Evolutionary conservation across 2,797 vertebrate genomes (phyloP), one percentile per base, ranked within the genome.

Genomic region (Saxicola maurus): DNA sequence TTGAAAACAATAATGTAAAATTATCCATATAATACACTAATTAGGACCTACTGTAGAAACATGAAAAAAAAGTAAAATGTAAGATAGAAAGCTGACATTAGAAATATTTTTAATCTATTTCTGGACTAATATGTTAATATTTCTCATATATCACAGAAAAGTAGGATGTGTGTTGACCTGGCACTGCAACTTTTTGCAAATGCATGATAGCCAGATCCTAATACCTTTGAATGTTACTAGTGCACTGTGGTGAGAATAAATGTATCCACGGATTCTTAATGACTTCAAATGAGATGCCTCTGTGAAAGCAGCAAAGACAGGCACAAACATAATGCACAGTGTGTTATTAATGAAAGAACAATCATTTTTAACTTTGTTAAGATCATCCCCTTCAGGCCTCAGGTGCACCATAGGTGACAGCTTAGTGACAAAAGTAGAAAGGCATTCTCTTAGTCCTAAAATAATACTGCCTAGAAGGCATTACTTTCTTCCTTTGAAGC

Each of bases 111-210:
- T 73, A 52, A 91, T 78, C 49, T 86, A 38, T 64, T 92, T 91
- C 74, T 71, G 33, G 48, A 40, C 57, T 53, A 55, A 45, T 80
- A 91, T 27, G 46, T 80, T 94, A 95, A 78, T 89, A 92, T 46
- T 71, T 67, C 33, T 91, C 85, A 93, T 93, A 95, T 92, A 78
- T 92, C 90, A 94, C 33, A 43, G 86, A 76, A 84, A 80, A 85
- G 43, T 46, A 92, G 37, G 35, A 75, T 35, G 78, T 11, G 30
- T 90, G 89, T 90, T 94, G 90, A 93, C 76, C 61, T 38, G 94
- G 82, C 62, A 92, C 56, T 68, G n/a, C 67, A 95, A 95, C 31
- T 88, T 92, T 93, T 89, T 87, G 30, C 33, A 96, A 95, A 96
- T 42, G 43, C 73, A 76, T 79, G 91, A 90, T 12, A 79, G 59